phyloP scores from a whole-genome alignment of 2,797 vertebrate genomes.

The Trachops cirrhosus region DNA sequence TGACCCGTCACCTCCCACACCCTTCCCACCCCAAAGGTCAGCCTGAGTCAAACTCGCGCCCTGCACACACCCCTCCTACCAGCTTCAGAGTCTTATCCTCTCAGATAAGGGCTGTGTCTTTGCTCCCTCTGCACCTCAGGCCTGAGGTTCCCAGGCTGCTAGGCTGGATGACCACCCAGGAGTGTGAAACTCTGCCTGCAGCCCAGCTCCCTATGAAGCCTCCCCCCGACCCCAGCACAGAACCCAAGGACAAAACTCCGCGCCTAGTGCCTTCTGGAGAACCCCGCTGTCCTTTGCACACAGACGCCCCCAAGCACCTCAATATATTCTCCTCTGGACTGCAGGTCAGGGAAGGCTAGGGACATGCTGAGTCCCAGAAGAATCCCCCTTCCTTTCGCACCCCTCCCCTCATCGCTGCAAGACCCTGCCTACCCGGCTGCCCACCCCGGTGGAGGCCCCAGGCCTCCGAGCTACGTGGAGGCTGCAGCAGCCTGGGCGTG shows the following conservation, averaged over 20 bases:
- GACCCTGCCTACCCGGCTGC: background rate
- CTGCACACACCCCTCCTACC: fast-evolving
- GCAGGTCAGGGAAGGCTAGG: background rate
- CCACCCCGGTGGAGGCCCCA: background rate
- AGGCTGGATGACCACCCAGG: background rate
- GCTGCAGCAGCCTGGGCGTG: background rate
- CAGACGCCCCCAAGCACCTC: background rate
- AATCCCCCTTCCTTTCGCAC: background rate
- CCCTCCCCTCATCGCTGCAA: background rate
- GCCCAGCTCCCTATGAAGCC: background rate
- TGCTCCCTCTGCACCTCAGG: background rate
- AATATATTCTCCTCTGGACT: background rate
- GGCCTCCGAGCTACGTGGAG: background rate
- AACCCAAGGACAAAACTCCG: background rate
- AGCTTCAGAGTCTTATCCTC: fast-evolving
- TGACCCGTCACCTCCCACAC: background rate
- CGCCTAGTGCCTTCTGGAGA: background rate
- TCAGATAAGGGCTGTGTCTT: too few species aligned
- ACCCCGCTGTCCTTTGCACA: background rate
- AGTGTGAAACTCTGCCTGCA: background rate
- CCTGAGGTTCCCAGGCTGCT: background rate
- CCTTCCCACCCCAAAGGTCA: background rate
- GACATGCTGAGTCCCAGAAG: background rate
- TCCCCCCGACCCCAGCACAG: background rate
- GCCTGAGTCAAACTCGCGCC: background rate